These are phyloP conservation scores for Pimephales promelas DNA, from an alignment of 2,113 vertebrate genomes.

Conservation along the genomic window DNA sequence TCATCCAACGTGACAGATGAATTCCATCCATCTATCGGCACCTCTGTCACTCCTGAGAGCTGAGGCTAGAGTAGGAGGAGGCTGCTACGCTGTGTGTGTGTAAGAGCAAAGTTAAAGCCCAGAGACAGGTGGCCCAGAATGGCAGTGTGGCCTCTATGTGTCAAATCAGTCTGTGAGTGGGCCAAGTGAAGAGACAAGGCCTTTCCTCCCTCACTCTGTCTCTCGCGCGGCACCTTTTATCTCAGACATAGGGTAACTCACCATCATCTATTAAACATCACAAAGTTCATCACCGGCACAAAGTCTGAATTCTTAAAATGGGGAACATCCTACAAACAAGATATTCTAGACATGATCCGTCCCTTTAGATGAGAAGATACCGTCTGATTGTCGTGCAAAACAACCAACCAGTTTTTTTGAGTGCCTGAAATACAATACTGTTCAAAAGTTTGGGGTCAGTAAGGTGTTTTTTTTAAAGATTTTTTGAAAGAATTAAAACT, in stretches of 20 bases:
- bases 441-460: not conserved
- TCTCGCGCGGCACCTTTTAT: conserved; percentile 1
- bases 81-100: not conserved
- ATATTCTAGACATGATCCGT: not conserved
- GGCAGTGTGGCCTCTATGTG: conserved; percentile 36
- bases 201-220: not conserved
- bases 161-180: conserved; percentile 44
- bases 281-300: not conserved
- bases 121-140: conserved; percentile 29
- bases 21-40: conserved; percentile 25
- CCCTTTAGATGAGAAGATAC: not conserved
- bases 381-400: not conserved
- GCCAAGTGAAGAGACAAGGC: conserved; percentile 40
- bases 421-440: not conserved
- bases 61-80: not conserved
- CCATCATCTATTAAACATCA: conserved; percentile 22
- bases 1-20: conserved; percentile 28
- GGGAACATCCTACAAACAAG: not conserved
- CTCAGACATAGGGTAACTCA: conserved; percentile 21
- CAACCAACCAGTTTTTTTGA: not conserved
- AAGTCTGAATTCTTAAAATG: conserved; percentile 14
- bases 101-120: conserved; percentile 12
- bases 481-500: not conserved
- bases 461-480: not conserved
- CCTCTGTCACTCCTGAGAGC: not conserved